These are phyloP conservation scores for Physella acuta DNA, from an alignment of 1,140 invertebrate species.

Conservation along the genomic window DNA sequence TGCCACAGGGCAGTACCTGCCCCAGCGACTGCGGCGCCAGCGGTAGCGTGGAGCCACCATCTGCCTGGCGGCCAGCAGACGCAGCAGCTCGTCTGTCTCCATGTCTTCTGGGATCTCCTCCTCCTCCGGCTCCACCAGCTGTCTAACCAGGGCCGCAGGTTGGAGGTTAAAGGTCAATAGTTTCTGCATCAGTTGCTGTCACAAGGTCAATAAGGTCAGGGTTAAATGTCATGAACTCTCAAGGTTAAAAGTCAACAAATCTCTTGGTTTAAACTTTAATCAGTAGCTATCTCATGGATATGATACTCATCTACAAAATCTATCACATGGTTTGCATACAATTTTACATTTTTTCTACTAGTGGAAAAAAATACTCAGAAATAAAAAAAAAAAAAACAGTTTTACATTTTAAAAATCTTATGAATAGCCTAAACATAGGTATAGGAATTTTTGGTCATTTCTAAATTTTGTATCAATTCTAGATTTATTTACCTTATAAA, in stretches of 20 bases:
- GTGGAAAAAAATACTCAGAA: too few species aligned
- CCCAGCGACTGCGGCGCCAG: constrained; percentile 57
- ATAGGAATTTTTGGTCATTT: too few species aligned
- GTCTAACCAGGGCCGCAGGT: constrained; percentile 53
- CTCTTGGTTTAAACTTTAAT: too few species aligned
- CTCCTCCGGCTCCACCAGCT: constrained; percentile 54
- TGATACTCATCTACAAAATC: too few species aligned
- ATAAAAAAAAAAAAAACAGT: not conserved
- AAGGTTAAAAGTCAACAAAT: too few species aligned
- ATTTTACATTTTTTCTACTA: too few species aligned
- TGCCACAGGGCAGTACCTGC: constrained; percentile 57
- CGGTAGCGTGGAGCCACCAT: constrained; percentile 55
- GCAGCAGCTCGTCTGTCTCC: constrained; percentile 57
- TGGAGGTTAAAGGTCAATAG: constrained; percentile 54
- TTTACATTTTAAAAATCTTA: too few species aligned
- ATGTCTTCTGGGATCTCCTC: constrained; percentile 55
- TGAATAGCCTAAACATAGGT: too few species aligned
- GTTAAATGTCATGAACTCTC: too few species aligned
- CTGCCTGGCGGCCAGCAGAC: constrained; percentile 47
- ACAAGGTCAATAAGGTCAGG: constrained; percentile 3
- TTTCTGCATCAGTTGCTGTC: constrained; percentile 53
- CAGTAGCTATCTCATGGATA: too few species aligned
- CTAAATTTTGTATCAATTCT: too few species aligned
- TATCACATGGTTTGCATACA: too few species aligned
- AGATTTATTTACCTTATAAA: constrained; percentile 55